Evolutionary conservation across 2,113 vertebrate genomes (phyloP).

Genomic region (Talpa occidentalis): DNA sequence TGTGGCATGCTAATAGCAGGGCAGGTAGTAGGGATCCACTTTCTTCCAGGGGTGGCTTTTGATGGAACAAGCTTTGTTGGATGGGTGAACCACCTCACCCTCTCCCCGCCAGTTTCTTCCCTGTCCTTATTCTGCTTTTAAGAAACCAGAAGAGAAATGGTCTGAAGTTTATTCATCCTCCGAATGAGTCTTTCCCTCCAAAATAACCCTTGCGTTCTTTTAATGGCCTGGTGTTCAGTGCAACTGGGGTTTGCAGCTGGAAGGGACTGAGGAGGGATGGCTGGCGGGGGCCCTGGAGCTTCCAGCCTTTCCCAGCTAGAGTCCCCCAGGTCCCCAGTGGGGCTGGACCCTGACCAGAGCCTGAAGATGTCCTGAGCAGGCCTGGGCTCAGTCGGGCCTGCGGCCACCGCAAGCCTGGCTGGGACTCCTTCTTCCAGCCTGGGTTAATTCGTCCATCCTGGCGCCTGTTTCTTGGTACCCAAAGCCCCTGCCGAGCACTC

Average conservation of each 20-base stretch:
- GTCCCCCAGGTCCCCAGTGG: constrained; percentile 15
- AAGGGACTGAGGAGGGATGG: background rate
- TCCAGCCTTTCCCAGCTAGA: background rate
- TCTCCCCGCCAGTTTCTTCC: background rate
- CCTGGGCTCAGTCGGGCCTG: background rate
- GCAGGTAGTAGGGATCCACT: background rate
- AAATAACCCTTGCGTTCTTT: background rate
- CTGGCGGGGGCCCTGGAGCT: background rate
- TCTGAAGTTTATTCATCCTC: background rate
- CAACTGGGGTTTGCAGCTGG: background rate
- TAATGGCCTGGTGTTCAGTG: background rate
- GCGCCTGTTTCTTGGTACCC: background rate
- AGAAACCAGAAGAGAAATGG: constrained; percentile 17
- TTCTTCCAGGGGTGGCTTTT: background rate
- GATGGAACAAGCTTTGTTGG: background rate
- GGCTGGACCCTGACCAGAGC: background rate
- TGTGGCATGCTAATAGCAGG: background rate
- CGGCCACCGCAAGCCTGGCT: background rate
- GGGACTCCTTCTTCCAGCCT: background rate
- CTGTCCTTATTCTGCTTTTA: background rate
- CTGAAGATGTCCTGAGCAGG: background rate
- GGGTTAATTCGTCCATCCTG: background rate
- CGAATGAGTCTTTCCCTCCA: background rate
- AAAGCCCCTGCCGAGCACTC: no score
- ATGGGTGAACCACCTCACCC: background rate